Percentiles rank a stretch among this genome's conserved stretches.
Evolutionary conservation across 2,797 vertebrate species (phyloP).

Genomic region (Danio jaintianensis): DNA sequence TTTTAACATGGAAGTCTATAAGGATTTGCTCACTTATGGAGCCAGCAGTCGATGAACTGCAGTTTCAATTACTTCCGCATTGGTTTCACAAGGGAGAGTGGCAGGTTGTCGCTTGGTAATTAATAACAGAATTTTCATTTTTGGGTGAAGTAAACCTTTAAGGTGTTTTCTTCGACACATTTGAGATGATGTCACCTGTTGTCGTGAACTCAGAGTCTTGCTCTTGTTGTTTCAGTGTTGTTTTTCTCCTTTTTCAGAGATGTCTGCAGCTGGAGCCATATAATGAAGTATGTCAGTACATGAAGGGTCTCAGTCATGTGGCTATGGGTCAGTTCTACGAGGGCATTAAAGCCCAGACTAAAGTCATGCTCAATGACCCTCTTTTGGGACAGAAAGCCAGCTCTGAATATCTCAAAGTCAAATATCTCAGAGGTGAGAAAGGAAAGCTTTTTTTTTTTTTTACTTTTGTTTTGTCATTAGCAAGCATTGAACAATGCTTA

Average conservation of each 20-base stretch:
- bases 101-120: no score
- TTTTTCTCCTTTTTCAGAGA: conserved; percentile 74
- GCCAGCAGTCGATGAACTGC: no score
- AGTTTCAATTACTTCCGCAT: no score
- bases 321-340: conserved; percentile 98
- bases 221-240: neutral
- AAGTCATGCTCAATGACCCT: conserved; percentile 97
- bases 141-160: neutral
- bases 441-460: neutral
- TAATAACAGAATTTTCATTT: neutral
- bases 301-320: conserved; percentile 96
- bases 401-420: conserved; percentile 96
- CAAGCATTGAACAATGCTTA: neutral
- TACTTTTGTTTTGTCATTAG: neutral
- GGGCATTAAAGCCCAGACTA: conserved; percentile 98
- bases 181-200: neutral
- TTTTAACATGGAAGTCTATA: no score
- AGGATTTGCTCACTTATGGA: no score
- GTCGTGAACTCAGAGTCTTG: neutral
- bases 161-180: neutral
- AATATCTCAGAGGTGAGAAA: conserved; percentile 92
- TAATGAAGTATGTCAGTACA: conserved; percentile 98
- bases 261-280: conserved; percentile 95
- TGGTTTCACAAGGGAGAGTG: no score
- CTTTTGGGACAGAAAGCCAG: conserved; percentile 96